Percentiles rank a stretch among this genome's conserved stretches.
Conservation (phyloP, 30 jellyfish, hydroid and myxozoan genomes). For the Sanderia malayensis region DNA sequence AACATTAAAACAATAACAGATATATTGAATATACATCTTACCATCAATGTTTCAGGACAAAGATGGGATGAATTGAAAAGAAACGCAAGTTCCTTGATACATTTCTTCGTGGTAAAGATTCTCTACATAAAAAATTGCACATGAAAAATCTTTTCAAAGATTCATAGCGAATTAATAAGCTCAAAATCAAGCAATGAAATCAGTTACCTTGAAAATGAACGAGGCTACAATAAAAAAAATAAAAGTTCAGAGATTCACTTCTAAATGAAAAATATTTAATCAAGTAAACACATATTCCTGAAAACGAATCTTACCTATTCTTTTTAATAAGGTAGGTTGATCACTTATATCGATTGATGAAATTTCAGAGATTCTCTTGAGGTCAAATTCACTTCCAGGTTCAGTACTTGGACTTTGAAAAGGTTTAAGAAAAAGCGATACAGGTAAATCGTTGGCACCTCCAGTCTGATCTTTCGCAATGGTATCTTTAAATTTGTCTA, state of each 20-base stretch:
- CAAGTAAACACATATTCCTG: too few species aligned
- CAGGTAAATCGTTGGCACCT: not conserved
- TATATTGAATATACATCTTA: constrained; percentile 2
- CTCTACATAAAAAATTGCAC: not conserved
- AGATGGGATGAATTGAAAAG: constrained; percentile 11
- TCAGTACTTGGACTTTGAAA: not conserved
- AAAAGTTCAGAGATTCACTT: too few species aligned
- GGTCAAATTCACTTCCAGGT: not conserved
- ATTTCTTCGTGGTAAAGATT: constrained; percentile 5
- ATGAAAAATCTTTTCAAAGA: too few species aligned
- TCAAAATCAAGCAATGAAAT: too few species aligned
- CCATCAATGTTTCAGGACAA: constrained; percentile 43
- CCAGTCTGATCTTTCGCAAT: too few species aligned
- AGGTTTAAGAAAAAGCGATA: not conserved
- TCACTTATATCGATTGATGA: not conserved
- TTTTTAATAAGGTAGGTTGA: not conserved
- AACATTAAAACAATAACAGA: too few species aligned
- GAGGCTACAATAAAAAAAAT: too few species aligned
- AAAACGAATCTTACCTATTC: not conserved
- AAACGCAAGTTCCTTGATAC: constrained; percentile 12
- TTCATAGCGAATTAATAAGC: too few species aligned
- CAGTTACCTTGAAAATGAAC: too few species aligned
- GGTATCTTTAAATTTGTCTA: not conserved
- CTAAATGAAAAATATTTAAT: too few species aligned
- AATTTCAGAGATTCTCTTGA: not conserved